These are phyloP conservation scores for Exocentrus adspersus DNA, from an alignment of 2,888 invertebrate genomes.

Conservation along the genomic window DNA sequence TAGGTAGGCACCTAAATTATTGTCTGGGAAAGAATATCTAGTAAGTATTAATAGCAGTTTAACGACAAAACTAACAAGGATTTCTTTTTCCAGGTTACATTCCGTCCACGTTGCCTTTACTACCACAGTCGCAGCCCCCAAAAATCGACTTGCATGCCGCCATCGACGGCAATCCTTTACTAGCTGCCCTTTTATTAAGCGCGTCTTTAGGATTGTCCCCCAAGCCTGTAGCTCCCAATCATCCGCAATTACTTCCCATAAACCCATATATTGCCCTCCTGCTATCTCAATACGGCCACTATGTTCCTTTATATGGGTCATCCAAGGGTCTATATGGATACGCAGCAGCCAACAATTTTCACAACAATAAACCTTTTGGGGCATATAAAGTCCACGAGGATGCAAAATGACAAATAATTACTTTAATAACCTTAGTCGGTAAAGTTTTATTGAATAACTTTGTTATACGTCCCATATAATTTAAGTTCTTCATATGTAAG, in stretches of 20 bases:
- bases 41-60: too few relatives aligned
- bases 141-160: conserved; percentile 19
- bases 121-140: conserved; percentile 4
- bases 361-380: conserved; percentile 74
- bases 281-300: conserved; percentile 73
- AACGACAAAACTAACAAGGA: too few relatives aligned
- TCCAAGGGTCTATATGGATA: conserved; percentile 70
- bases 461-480: too few relatives aligned
- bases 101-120: conserved; percentile 15
- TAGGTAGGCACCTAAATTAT: too few relatives aligned
- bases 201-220: conserved; percentile 50
- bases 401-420: conserved; percentile 40
- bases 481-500: too few relatives aligned
- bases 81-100: conserved; percentile 16
- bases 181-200: conserved; percentile 55
- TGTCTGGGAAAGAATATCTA: too few relatives aligned
- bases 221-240: conserved; percentile 64
- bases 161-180: conserved; percentile 51
- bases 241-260: conserved; percentile 67
- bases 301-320: conserved; percentile 61
- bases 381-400: conserved; percentile 68
- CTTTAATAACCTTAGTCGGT: too few relatives aligned
- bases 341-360: conserved; percentile 72
- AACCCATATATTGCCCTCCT: conserved; percentile 71
- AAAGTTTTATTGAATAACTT: too few relatives aligned